Conservation (phyloP, 2,888 invertebrate species). For the Drosophila leonis region DNA sequence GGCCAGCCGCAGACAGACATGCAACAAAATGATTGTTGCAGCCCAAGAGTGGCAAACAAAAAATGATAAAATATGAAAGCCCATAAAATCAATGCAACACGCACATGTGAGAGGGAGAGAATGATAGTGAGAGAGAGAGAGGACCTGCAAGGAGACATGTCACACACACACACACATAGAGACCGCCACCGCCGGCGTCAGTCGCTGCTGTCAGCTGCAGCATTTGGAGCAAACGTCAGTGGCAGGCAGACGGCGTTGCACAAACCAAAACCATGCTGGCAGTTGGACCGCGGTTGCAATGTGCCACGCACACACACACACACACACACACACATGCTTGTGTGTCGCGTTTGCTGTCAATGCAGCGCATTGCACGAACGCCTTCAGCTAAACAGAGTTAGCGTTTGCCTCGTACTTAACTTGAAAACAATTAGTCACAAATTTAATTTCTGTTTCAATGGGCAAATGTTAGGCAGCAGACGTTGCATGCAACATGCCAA, state of each 20-base stretch:
- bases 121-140: not conserved
- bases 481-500: constrained; percentile 71
- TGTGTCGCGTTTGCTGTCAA: constrained; percentile 48
- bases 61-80: constrained; percentile 59
- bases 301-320: constrained; percentile 49
- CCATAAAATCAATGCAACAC: constrained; percentile 73
- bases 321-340: constrained; percentile 11
- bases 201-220: constrained; percentile 69
- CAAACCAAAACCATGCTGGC: constrained; percentile 54
- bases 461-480: constrained; percentile 35
- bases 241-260: constrained; percentile 40
- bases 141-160: constrained; percentile 15
- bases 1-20: constrained; percentile 66
- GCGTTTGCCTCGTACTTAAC: constrained; percentile 53
- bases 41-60: constrained; percentile 40
- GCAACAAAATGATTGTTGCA: constrained; percentile 63
- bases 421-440: constrained; percentile 74
- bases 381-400: constrained; percentile 49
- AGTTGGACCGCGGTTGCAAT: constrained; percentile 54
- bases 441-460: constrained; percentile 67
- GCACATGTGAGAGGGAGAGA: not conserved
- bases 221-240: constrained; percentile 50
- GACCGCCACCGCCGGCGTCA: constrained; percentile 32
- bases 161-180: constrained; percentile 13
- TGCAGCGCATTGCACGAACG: constrained; percentile 52